phyloP scores from a whole-genome alignment of 2,888 invertebrate species.

The Pharmacophagus antenor region DNA sequence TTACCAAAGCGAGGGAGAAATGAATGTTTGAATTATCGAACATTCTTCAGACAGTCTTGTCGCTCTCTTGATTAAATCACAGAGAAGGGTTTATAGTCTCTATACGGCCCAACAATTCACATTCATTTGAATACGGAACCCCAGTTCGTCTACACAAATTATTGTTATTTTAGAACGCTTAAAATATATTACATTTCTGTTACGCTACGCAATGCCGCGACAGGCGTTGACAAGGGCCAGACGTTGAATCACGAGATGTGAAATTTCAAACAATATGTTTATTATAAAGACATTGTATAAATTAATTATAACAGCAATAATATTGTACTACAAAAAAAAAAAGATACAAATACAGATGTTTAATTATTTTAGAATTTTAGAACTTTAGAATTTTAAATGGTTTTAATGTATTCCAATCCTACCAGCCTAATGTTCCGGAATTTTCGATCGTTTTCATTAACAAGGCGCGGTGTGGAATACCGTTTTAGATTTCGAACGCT shows the following conservation, averaged over 20 bases:
- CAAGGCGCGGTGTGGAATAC: constrained; percentile 1
- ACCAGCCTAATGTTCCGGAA: not conserved
- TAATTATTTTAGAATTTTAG: no score
- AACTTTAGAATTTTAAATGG: not conserved
- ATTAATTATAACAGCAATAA: not conserved
- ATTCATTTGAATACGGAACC: constrained; percentile 14
- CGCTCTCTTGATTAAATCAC: no score
- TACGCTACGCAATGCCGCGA: constrained; percentile 5
- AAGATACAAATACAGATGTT: no score
- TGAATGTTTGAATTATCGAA: no score
- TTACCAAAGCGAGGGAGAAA: no score
- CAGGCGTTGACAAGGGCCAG: constrained; percentile 19
- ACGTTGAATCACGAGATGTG: not conserved
- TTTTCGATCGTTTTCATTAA: constrained; percentile 8
- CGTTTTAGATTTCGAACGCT: constrained; percentile 11
- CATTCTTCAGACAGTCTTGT: no score
- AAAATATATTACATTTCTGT: constrained; percentile 15
- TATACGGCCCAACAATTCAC: not conserved
- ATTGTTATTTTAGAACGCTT: constrained; percentile 9
- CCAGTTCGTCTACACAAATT: constrained; percentile 1
- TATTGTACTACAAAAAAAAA: not conserved
- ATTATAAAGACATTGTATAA: not conserved
- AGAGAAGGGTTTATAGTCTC: no score
- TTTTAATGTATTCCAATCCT: not conserved
- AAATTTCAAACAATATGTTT: not conserved